Percentiles rank a stretch among this genome's conserved stretches.
These are phyloP conservation scores for Drosophila jambulina DNA, from an alignment of 1,140 invertebrate species.

Conservation along the genomic window DNA sequence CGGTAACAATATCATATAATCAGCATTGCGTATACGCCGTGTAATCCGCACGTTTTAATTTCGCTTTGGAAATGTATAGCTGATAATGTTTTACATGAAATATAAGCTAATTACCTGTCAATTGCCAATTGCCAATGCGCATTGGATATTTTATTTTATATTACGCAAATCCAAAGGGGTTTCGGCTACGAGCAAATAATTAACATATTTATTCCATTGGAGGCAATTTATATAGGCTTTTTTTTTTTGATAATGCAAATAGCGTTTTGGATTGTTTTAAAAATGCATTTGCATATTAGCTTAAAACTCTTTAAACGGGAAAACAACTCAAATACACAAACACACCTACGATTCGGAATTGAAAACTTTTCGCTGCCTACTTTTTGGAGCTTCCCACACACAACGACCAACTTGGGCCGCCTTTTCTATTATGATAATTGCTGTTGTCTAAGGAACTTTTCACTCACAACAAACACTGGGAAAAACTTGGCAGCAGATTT, in stretches of 20 bases:
- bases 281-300: slow-evolving; percentile 35
- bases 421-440: slow-evolving; percentile 70
- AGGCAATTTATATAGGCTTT: slow-evolving; percentile 8
- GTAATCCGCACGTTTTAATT: background rate
- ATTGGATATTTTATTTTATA: slow-evolving; percentile 1
- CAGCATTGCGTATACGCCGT: slow-evolving; percentile 7
- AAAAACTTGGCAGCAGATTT: slow-evolving; percentile 35
- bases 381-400: slow-evolving; percentile 30
- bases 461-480: slow-evolving; percentile 20
- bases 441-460: slow-evolving; percentile 45
- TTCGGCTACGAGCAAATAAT: slow-evolving; percentile 5
- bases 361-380: slow-evolving; percentile 40
- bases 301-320: slow-evolving; percentile 6
- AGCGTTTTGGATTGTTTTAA: background rate
- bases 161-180: background rate
- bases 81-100: slow-evolving; percentile 9
- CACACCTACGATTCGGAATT: slow-evolving; percentile 1
- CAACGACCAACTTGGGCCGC: slow-evolving; percentile 14
- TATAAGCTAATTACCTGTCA: slow-evolving; percentile 21
- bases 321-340: slow-evolving; percentile 1
- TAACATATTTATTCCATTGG: slow-evolving; percentile 11
- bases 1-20: slow-evolving; percentile 56
- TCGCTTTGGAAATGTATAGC: background rate
- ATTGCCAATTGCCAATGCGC: background rate
- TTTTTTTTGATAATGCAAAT: slow-evolving; percentile 23